A percentile compares a stretch with the other conserved stretches of the same genome.
phyloP scores from a whole-genome alignment of 2,113 vertebrate species.

The Paracanthobrama guichenoti region DNA sequence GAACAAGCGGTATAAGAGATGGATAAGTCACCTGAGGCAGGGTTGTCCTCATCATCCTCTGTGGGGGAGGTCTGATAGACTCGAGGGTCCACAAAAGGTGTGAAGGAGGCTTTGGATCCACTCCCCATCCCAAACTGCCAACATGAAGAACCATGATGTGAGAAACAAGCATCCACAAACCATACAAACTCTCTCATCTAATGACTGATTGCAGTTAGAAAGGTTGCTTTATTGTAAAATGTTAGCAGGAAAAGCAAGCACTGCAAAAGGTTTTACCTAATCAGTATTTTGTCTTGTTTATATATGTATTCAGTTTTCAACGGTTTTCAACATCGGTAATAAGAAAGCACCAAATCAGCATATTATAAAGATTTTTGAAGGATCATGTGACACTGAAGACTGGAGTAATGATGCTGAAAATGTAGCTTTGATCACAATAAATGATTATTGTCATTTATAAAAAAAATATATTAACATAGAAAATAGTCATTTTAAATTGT shows the following conservation, averaged over 20 bases:
- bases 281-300: background rate
- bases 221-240: background rate
- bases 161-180: conserved; percentile 20
- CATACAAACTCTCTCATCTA: background rate
- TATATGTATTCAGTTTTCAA: no score
- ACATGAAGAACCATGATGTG: conserved; percentile 45
- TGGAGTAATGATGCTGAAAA: background rate
- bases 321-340: background rate
- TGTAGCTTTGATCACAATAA: background rate
- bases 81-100: conserved; percentile 94
- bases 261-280: background rate
- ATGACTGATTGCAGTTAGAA: background rate
- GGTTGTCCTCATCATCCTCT: conserved; percentile 87
- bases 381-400: background rate
- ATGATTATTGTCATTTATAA: no score
- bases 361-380: background rate
- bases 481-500: background rate
- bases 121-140: conserved; percentile 88
- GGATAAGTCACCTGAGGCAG: conserved; percentile 80
- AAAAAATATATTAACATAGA: background rate
- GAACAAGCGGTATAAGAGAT: background rate
- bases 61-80: conserved; percentile 96
- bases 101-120: conserved; percentile 95
- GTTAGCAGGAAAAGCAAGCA: conserved; percentile 29
- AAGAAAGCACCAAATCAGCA: background rate